Evolutionary conservation across 2,797 vertebrate species (phyloP).

Genomic region (Erithacus rubecula): DNA sequence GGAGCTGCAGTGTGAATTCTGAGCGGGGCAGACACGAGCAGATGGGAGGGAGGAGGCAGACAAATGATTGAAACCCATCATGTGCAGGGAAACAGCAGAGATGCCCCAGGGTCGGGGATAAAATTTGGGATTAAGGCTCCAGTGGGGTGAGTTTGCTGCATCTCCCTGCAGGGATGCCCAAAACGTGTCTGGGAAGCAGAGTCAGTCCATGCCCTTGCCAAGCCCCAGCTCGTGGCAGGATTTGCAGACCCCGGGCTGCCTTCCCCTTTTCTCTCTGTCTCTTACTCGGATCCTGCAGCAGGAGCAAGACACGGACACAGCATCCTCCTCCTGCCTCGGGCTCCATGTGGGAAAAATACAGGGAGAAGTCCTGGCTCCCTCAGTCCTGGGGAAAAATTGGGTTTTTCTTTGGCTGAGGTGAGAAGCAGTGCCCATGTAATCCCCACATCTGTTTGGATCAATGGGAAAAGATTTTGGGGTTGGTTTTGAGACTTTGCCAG

Average conservation of each 20-base stretch:
- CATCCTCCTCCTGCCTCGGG: not conserved
- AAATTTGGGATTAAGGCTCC: not conserved
- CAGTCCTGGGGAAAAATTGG: not conserved
- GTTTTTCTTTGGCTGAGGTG: not conserved
- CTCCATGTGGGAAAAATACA: not conserved
- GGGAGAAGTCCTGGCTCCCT: not conserved
- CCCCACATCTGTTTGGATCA: not conserved
- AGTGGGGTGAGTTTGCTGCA: not conserved
- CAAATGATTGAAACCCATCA: not conserved
- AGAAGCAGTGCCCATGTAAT: not conserved
- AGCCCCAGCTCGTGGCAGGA: not conserved
- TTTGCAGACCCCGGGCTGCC: constrained; percentile 38
- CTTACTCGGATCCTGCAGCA: not conserved
- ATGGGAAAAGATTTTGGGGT: not conserved
- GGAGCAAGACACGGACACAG: rapidly evolving
- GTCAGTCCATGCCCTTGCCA: constrained; percentile 20
- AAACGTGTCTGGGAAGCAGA: not conserved
- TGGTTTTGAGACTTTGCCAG: not conserved
- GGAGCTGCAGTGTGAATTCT: not conserved
- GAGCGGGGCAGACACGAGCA: not conserved
- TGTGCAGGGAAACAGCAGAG: not conserved
- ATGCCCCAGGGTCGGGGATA: not conserved
- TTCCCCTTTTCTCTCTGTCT: not conserved
- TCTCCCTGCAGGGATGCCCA: not conserved
- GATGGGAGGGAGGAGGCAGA: constrained; percentile 5